Evolutionary conservation across 2,113 vertebrate species (phyloP), one percentile per base, ranked within the genome.

Genomic region (Notarius quadriscutis): DNA sequence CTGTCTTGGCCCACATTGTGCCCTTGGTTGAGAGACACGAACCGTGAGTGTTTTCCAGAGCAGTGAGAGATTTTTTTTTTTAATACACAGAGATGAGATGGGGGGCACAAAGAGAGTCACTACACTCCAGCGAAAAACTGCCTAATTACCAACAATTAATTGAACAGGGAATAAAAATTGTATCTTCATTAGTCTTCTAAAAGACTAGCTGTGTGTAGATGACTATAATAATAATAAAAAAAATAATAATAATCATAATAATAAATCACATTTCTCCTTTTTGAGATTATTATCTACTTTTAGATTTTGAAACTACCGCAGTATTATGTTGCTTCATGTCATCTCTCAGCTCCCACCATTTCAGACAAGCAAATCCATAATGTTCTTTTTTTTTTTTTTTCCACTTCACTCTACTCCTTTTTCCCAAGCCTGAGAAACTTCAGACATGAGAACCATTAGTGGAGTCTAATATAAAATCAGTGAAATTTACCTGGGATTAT

Each of bases 401-500:
- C 91, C 90, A 91, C 90, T 90, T 92, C 91, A 94, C 91, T 92
- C 93, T 69, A 69, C 91, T 83, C 92, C 94, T 90, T 94, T 95
- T 94, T 95, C 93, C 95, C 94, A 95, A 94, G 95, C 94, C 93
- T 93, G 91, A 93, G 93, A 95, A 95, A 95, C 94, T 95, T 95
- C 94, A 95, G 95, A 94, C 94, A 95, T 95, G 94, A 95, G 94
- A 95, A 96, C 95, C 93, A 91, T 92, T 90, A 91, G 75, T 87
- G 81, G 86, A 89, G 87, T 93, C 93, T 95, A 94, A 96, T 95
- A 96, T 95, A 95, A 95, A 95, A 95, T 93, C 94, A 93, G 94
- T 92, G 92, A 96, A 95, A 95, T 95, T 93, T 94, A 96, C 95
- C 95, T 95, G 94, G 94, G 95, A 96, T 96, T 96, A 96, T 94